These are phyloP conservation scores for Mesitornis unicolor DNA, from an alignment of 2,113 vertebrate genomes.

Conservation along the genomic window DNA sequence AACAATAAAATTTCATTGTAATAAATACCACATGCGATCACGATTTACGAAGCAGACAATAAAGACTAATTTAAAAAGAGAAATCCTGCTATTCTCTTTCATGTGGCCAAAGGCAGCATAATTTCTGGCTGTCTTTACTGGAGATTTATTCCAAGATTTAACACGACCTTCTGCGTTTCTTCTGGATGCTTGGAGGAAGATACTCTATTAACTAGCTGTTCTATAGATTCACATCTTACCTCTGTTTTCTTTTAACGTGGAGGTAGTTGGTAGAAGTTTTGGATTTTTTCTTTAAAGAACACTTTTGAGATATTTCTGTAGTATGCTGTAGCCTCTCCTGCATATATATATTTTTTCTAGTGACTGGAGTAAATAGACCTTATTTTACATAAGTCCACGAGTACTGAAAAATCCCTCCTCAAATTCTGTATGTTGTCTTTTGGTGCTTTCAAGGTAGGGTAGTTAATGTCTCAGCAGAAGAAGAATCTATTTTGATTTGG, in stretches of 20 bases:
- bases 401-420: background rate
- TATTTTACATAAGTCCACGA: background rate
- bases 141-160: conserved; percentile 56
- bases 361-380: background rate
- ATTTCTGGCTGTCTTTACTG: conserved; percentile 45
- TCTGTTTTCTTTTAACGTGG: background rate
- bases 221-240: conserved; percentile 17
- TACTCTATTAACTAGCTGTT: conserved; percentile 6
- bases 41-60: conserved; percentile 27
- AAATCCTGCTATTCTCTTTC: conserved; percentile 44
- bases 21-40: conserved; percentile 52
- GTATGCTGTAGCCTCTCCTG: background rate
- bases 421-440: background rate
- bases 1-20: conserved; percentile 20
- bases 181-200: conserved; percentile 29
- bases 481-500: background rate
- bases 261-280: background rate
- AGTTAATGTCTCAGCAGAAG: background rate
- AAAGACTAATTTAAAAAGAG: conserved; percentile 55
- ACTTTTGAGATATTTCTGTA: background rate
- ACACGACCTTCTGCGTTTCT: conserved; percentile 53
- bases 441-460: background rate
- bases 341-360: background rate
- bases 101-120: conserved; percentile 33
- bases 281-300: background rate